Conservation (phyloP, 2,888 invertebrate species). For the Tillus elongatus region DNA sequence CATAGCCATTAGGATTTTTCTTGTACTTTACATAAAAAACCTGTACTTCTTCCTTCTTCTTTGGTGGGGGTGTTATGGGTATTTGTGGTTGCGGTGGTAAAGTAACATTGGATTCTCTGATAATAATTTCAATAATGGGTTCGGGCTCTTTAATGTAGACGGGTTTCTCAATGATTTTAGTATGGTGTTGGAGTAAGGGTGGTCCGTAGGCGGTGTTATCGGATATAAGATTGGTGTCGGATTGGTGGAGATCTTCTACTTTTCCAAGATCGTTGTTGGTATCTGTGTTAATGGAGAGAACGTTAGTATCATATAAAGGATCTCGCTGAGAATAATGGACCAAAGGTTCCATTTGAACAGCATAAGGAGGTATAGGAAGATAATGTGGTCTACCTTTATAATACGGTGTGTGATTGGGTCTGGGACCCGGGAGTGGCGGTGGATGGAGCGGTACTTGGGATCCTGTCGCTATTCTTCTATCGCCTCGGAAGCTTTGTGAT, state of each 20-base stretch:
- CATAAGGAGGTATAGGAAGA: conserved; percentile 58
- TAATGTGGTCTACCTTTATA: conserved; percentile 37
- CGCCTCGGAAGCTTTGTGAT: conserved; percentile 47
- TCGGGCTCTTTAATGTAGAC: conserved; percentile 65
- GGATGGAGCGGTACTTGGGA: conserved; percentile 32
- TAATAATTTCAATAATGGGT: conserved; percentile 86
- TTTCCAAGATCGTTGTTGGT: conserved; percentile 45
- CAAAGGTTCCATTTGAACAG: conserved; percentile 72
- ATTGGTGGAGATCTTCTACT: conserved; percentile 39
- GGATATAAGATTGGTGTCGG: conserved; percentile 42
- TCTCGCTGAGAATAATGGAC: conserved; percentile 73
- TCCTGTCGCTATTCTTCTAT: conserved; percentile 48
- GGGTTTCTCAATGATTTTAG: conserved; percentile 36
- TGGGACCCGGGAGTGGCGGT: conserved; percentile 34
- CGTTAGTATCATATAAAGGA: conserved; percentile 58
- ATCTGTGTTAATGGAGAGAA: conserved; percentile 35
- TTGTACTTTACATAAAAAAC: conserved; percentile 88
- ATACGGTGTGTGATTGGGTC: conserved; percentile 30
- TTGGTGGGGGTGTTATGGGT: conserved; percentile 45
- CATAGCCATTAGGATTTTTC: conserved; percentile 65
- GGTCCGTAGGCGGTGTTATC: conserved; percentile 46
- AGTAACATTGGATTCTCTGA: conserved; percentile 79
- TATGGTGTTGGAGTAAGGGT: conserved; percentile 27
- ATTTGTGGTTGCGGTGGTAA: conserved; percentile 55
- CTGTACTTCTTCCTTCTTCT: conserved; percentile 75